Evolutionary conservation across 2,888 invertebrate species (phyloP).

Genomic region (Notocelia uddmanniana): DNA sequence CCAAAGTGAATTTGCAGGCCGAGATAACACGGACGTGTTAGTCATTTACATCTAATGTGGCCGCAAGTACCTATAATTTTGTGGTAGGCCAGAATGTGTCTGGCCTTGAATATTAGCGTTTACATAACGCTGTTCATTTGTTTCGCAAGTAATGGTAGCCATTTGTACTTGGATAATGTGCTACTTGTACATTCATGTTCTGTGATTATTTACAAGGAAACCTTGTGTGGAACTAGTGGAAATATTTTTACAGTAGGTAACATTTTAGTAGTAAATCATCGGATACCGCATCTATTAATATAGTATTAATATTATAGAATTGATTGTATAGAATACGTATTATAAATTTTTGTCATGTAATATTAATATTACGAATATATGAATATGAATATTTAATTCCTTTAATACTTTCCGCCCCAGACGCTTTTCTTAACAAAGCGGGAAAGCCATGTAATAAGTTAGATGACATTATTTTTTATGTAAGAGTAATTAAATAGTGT

Average conservation of each 20-base stretch:
- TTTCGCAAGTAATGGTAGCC: constrained; percentile 25
- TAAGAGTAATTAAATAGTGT: too few species aligned
- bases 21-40: constrained; percentile 79
- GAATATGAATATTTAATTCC: too few species aligned
- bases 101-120: constrained; percentile 40
- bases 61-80: constrained; percentile 50
- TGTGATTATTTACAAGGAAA: background rate
- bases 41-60: constrained; percentile 72
- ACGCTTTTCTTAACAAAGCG: too few species aligned
- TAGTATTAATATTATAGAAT: too few species aligned
- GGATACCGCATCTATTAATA: background rate
- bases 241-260: background rate
- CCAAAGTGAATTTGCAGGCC: constrained; percentile 82
- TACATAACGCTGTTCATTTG: constrained; percentile 30
- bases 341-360: too few species aligned
- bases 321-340: too few species aligned
- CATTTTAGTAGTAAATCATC: background rate
- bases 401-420: too few species aligned
- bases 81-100: constrained; percentile 27
- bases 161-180: constrained; percentile 30
- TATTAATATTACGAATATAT: too few species aligned
- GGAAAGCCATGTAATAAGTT: too few species aligned
- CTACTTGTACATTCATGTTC: constrained; percentile 3
- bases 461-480: too few species aligned
- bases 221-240: background rate